phyloP scores from a whole-genome alignment of 2,888 invertebrate species.

The Hedya salicella region DNA sequence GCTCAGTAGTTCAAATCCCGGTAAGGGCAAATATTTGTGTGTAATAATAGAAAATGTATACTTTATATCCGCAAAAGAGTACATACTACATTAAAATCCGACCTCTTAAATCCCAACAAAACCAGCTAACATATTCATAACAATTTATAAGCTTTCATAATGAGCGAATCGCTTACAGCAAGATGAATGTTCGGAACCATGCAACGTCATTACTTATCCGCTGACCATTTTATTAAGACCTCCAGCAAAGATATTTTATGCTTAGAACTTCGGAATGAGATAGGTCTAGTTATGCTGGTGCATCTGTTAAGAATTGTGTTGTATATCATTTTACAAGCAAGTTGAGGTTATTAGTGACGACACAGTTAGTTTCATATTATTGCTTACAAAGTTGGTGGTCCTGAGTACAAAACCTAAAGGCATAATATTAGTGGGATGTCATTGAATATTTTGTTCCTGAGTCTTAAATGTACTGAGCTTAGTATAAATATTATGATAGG shows the following conservation, averaged over 20 bases:
- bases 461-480: no score
- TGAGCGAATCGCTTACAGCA: conserved; percentile 43
- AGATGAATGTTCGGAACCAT: conserved; percentile 42
- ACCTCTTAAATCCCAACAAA: conserved; percentile 11
- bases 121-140: conserved; percentile 38
- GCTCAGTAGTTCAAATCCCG: no score
- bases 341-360: conserved; percentile 4
- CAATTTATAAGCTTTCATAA: conserved; percentile 42
- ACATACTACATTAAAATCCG: conserved; percentile 1
- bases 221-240: conserved; percentile 2
- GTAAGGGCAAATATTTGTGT: no score
- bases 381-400: no score
- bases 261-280: background rate
- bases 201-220: conserved; percentile 33
- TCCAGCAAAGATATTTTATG: background rate
- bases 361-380: no score
- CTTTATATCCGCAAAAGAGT: no score
- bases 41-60: no score
- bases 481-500: no score
- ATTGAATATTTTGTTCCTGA: no score
- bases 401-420: no score
- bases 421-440: no score
- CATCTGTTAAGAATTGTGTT: conserved; percentile 30
- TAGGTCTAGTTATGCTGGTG: conserved; percentile 1
- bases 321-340: conserved; percentile 16